A percentile compares a stretch with the other conserved stretches of the same genome.
These are phyloP conservation scores for Actinia tenebrosa DNA, from an alignment of 64 coral and sea anemone genomes.

Conservation along the genomic window DNA sequence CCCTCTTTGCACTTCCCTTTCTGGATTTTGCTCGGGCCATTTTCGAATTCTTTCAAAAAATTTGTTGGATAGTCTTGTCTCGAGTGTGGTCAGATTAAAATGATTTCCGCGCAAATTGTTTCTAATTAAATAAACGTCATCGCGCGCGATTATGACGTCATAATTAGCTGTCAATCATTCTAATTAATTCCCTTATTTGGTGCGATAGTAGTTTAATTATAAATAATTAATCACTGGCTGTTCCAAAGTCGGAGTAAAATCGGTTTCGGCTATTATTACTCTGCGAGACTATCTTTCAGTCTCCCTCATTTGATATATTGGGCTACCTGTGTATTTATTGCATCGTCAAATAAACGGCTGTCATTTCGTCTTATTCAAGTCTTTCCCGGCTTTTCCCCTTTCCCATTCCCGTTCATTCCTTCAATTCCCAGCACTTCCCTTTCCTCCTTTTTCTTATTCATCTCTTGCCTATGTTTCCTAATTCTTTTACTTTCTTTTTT, in stretches of 20 bases:
- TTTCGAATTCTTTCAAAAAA: constrained; percentile 1
- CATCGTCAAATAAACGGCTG: too few species aligned
- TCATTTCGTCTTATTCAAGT: background rate
- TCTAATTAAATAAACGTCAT: background rate
- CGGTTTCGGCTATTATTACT: too few species aligned
- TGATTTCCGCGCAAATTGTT: background rate
- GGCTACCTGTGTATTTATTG: too few species aligned
- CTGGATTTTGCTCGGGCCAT: constrained; percentile 16
- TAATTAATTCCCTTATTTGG: constrained; percentile 6
- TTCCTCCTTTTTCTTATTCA: too few species aligned
- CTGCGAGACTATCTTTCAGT: too few species aligned
- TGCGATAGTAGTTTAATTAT: background rate
- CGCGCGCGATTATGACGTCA: constrained; percentile 7
- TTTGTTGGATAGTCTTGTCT: background rate
- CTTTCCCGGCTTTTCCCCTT: background rate
- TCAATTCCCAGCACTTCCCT: background rate
- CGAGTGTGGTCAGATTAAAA: background rate
- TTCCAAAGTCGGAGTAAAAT: too few species aligned
- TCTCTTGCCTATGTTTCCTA: too few species aligned
- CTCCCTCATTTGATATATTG: too few species aligned
- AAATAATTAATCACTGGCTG: background rate
- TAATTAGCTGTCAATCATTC: background rate
- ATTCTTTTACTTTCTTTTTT: too few species aligned
- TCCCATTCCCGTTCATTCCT: background rate
- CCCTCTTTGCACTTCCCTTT: background rate